Evolutionary conservation across 2,113 vertebrate genomes (phyloP).

Genomic region (Chiloscyllium plagiosum): DNA sequence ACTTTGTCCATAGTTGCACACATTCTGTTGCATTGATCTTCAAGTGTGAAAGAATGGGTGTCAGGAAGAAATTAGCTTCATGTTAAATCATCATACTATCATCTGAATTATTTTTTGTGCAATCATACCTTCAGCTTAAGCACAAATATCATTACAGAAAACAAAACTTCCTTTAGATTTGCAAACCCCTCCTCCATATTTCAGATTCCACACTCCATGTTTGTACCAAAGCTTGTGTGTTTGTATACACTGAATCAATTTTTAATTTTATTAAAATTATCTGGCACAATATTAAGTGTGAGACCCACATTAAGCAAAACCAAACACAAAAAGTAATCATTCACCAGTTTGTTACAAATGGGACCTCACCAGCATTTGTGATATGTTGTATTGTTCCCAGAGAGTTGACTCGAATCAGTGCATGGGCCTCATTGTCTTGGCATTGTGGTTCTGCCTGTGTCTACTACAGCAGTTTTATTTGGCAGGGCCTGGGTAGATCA

Average conservation of each 20-base stretch:
- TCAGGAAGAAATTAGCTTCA: neutral
- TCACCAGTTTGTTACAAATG: neutral
- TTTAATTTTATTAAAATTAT: neutral
- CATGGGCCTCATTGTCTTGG: neutral
- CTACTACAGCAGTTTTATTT: neutral
- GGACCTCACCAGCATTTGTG: neutral
- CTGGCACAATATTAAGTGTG: neutral
- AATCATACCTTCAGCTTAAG: neutral
- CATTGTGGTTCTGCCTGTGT: neutral
- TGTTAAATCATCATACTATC: neutral
- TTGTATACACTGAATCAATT: neutral
- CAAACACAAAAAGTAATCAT: neutral
- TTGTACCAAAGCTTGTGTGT: neutral
- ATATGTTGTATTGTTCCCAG: neutral
- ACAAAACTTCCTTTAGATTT: neutral
- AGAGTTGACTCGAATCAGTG: neutral
- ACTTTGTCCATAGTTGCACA: neutral
- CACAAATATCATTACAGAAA: neutral
- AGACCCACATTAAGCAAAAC: neutral
- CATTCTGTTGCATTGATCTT: neutral
- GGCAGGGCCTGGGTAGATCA: neutral
- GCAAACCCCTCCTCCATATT: neutral
- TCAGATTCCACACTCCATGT: neutral
- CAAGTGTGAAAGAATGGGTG: neutral
- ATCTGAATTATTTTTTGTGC: no score